phyloP scores from a whole-genome alignment of 2,888 invertebrate genomes.

The Alloscopus bannaensis region DNA sequence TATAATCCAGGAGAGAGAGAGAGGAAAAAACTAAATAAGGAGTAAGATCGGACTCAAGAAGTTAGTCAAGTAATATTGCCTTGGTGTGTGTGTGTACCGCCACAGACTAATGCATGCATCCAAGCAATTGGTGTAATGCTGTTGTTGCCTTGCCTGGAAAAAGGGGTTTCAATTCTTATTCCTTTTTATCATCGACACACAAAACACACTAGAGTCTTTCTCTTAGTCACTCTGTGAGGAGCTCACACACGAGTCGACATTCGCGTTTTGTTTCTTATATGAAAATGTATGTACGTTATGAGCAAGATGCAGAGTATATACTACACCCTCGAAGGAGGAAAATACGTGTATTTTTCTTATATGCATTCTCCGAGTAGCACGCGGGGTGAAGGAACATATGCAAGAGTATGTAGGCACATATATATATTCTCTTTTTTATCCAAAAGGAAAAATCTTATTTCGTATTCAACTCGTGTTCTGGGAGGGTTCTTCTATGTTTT shows the following conservation, averaged over 20 bases:
- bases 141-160: slow-evolving; percentile 40
- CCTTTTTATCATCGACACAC: slow-evolving; percentile 11
- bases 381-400: no score
- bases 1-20: slow-evolving; percentile 67
- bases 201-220: slow-evolving; percentile 20
- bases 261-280: slow-evolving; percentile 17
- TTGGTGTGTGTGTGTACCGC: slow-evolving; percentile 11
- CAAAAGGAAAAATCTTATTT: slow-evolving; percentile 68
- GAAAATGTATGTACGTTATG: neutral
- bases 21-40: slow-evolving; percentile 58
- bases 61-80: slow-evolving; percentile 36
- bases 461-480: slow-evolving; percentile 69
- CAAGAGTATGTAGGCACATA: slow-evolving; percentile 24
- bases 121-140: slow-evolving; percentile 47
- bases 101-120: slow-evolving; percentile 19
- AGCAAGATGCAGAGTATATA: neutral
- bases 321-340: slow-evolving; percentile 19
- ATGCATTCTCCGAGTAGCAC: slow-evolving; percentile 41
- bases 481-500: slow-evolving; percentile 60
- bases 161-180: slow-evolving; percentile 50
- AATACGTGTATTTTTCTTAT: slow-evolving; percentile 36
- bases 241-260: slow-evolving; percentile 11
- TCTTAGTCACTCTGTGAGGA: neutral
- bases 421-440: slow-evolving; percentile 57
- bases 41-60: slow-evolving; percentile 50